phyloP scores from a whole-genome alignment of 2,113 vertebrate genomes.

The Ariopsis seemanni region DNA sequence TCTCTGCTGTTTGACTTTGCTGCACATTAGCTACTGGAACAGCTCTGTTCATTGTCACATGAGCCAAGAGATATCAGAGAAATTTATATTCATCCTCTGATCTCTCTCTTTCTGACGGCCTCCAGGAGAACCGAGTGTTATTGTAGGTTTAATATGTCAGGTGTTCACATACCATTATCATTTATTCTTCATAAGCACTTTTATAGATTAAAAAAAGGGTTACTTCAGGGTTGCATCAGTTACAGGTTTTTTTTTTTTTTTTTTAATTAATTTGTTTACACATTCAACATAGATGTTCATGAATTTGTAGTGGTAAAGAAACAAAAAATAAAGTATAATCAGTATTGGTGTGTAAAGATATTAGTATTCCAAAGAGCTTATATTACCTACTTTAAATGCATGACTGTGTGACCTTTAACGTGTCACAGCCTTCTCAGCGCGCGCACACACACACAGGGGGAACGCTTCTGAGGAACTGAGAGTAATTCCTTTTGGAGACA shows the following conservation, averaged over 20 bases:
- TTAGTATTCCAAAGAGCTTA: background rate
- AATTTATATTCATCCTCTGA: background rate
- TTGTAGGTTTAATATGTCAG: background rate
- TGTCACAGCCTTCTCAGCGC: conserved; percentile 48
- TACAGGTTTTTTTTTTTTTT: background rate
- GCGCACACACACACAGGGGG: background rate
- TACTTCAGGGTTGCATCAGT: background rate
- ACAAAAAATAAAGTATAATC: background rate
- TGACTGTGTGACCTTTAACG: background rate
- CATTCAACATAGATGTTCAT: background rate
- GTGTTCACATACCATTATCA: background rate
- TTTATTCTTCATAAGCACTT: background rate
- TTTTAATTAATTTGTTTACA: background rate
- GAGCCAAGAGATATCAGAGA: background rate
- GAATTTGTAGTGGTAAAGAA: too few relatives aligned
- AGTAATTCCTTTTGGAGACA: conserved; percentile 47
- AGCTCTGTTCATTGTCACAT: background rate
- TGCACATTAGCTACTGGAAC: background rate
- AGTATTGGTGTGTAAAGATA: background rate
- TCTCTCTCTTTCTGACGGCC: background rate
- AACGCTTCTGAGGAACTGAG: conserved; percentile 38
- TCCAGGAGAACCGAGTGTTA: background rate
- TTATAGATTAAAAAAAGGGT: background rate
- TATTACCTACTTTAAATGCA: background rate
- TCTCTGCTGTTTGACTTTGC: background rate